Conservation (phyloP, 2,888 invertebrate genomes). For the Gibbula magus region DNA sequence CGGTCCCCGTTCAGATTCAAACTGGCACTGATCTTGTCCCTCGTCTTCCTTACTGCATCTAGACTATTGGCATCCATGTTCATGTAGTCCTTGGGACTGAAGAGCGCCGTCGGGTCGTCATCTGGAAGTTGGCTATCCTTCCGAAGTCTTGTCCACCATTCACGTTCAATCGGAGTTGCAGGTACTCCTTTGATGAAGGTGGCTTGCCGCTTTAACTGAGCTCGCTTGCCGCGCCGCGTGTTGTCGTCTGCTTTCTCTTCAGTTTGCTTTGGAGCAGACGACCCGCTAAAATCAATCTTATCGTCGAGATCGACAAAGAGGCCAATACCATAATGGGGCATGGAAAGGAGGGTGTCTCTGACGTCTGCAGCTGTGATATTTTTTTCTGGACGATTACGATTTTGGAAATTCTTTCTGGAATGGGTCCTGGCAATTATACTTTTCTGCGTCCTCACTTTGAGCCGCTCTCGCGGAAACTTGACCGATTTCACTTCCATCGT, state of each 20-base stretch:
- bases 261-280: not conserved
- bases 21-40: constrained; percentile 9
- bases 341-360: no score
- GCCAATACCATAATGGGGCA: no score
- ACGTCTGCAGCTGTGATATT: no score
- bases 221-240: not conserved
- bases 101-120: not conserved
- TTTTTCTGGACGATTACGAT: no score
- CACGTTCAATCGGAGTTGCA: not conserved
- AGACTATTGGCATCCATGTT: not conserved
- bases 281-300: no score
- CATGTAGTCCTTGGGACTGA: not conserved
- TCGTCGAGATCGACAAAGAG: no score
- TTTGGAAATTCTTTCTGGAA: no score
- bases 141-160: not conserved
- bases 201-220: not conserved
- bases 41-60: constrained; percentile 15
- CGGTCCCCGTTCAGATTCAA: not conserved
- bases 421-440: no score
- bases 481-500: no score
- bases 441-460: no score
- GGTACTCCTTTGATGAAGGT: not conserved
- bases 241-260: not conserved
- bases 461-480: no score
- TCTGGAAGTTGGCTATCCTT: constrained; percentile 10